phyloP scores from a whole-genome alignment of 2,113 vertebrate genomes.

The Corythaixoides concolor region DNA sequence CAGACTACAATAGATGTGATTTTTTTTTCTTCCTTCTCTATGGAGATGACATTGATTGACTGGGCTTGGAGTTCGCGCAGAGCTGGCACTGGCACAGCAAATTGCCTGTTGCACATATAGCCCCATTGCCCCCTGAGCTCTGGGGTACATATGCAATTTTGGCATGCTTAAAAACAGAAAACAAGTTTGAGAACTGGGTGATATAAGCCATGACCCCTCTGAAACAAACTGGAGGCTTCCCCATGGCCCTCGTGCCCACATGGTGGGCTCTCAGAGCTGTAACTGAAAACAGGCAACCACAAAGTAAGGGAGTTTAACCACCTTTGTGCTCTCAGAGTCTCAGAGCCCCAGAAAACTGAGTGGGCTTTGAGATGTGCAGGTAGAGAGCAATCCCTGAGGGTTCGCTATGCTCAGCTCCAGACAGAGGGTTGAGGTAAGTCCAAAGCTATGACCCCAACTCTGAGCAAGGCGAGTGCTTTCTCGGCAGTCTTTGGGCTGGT shows the following conservation, averaged over 20 bases:
- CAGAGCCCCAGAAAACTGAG: neutral
- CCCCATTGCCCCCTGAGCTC: neutral
- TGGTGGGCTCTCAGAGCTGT: neutral
- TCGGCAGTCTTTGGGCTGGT: neutral
- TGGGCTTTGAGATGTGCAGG: neutral
- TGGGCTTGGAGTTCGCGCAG: neutral
- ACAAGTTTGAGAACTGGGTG: neutral
- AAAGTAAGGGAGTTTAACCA: neutral
- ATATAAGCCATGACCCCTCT: neutral
- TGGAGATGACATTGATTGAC: neutral
- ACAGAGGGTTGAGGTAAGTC: neutral
- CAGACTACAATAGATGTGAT: neutral
- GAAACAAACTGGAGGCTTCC: neutral
- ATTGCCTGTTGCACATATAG: neutral
- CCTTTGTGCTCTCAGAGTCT: neutral
- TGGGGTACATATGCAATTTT: neutral
- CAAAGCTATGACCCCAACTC: neutral
- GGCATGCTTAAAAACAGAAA: slow-evolving; percentile 1
- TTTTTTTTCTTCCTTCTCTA: neutral
- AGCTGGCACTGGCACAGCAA: neutral
- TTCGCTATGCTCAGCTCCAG: neutral
- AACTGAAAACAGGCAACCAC: neutral
- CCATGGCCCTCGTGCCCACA: rapidly evolving
- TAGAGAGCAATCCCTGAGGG: neutral
- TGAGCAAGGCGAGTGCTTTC: neutral